A percentile compares a stretch with the other conserved stretches of the same genome.
These are phyloP conservation scores for Salmo trutta DNA, from an alignment of 2,797 vertebrate species.

Conservation along the genomic window DNA sequence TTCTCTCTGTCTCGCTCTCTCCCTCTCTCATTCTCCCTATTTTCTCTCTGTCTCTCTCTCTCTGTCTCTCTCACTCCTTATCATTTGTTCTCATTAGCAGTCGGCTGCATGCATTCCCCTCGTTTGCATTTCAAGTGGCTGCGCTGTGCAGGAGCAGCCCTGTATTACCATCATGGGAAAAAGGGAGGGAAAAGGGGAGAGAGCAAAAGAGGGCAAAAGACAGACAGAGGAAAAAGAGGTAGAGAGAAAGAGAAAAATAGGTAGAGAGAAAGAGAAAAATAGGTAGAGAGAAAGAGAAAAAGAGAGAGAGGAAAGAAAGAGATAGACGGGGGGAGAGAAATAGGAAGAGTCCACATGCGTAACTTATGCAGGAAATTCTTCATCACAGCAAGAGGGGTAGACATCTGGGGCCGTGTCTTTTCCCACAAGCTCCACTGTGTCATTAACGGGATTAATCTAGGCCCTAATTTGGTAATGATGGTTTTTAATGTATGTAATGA, in stretches of 20 bases:
- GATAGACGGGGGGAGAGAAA: slow-evolving; percentile 51
- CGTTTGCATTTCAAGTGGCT: slow-evolving; percentile 99
- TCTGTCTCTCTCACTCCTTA: slow-evolving; percentile 70
- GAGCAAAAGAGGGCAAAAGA: slow-evolving; percentile 26
- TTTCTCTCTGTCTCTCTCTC: slow-evolving; percentile 55
- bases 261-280: slow-evolving; percentile 41
- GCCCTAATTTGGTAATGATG: slow-evolving; percentile 99
- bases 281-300: slow-evolving; percentile 42
- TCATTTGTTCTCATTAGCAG: slow-evolving; percentile 99
- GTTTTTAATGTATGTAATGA: slow-evolving; percentile 68
- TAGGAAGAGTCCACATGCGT: slow-evolving; percentile 37
- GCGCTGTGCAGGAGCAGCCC: slow-evolving; percentile 86
- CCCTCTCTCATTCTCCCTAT: background rate
- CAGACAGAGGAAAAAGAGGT: slow-evolving; percentile 33
- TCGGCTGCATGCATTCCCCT: slow-evolving; percentile 87
- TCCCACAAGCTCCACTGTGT: slow-evolving; percentile 95
- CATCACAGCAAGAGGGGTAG: slow-evolving; percentile 85
- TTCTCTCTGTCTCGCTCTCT: background rate
- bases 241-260: slow-evolving; percentile 21
- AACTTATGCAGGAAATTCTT: slow-evolving; percentile 87
- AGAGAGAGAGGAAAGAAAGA: slow-evolving; percentile 48
- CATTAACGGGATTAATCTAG: slow-evolving; percentile 99
- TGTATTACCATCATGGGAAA: slow-evolving; percentile 73
- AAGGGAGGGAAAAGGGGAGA: slow-evolving; percentile 26
- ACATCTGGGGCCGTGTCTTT: slow-evolving; percentile 96